phyloP scores from a whole-genome alignment of 2,113 vertebrate species.

The Micronycteris hirsuta region DNA sequence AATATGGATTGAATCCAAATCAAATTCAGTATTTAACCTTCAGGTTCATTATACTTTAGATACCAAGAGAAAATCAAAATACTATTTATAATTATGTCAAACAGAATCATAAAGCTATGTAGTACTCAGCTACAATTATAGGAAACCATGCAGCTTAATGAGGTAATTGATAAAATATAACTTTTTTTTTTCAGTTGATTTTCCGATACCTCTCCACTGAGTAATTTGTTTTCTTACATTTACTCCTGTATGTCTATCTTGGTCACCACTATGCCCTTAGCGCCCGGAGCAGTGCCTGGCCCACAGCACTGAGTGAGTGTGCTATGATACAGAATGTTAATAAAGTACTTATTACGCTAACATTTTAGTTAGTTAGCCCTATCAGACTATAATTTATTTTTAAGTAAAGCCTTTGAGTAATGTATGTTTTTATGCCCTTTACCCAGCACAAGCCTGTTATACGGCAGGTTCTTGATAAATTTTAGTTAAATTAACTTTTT shows the following conservation, averaged over 20 bases:
- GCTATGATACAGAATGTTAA: neutral
- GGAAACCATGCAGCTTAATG: neutral
- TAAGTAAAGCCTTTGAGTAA: neutral
- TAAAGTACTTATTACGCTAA: neutral
- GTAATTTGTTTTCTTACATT: neutral
- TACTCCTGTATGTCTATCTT: neutral
- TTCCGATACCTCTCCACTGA: neutral
- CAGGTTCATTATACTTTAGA: constrained; percentile 36
- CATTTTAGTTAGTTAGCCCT: neutral
- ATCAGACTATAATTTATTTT: neutral
- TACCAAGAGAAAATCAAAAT: constrained; percentile 13
- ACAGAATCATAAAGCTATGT: neutral
- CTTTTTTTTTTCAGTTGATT: neutral
- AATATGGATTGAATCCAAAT: constrained; percentile 25
- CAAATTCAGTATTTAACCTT: constrained; percentile 32
- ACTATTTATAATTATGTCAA: constrained; percentile 14
- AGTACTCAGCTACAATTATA: neutral
- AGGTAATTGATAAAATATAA: neutral
- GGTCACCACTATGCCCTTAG: neutral
- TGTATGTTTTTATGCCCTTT: neutral
- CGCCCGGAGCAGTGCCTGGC: neutral
- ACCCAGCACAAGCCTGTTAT: neutral
- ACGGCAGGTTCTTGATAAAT: neutral
- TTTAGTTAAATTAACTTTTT: neutral
- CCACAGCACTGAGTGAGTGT: neutral